A percentile compares a stretch with the other conserved stretches of the same genome.
Evolutionary conservation across 2,797 vertebrate genomes (phyloP).

Genomic region (Vipera ursinii): DNA sequence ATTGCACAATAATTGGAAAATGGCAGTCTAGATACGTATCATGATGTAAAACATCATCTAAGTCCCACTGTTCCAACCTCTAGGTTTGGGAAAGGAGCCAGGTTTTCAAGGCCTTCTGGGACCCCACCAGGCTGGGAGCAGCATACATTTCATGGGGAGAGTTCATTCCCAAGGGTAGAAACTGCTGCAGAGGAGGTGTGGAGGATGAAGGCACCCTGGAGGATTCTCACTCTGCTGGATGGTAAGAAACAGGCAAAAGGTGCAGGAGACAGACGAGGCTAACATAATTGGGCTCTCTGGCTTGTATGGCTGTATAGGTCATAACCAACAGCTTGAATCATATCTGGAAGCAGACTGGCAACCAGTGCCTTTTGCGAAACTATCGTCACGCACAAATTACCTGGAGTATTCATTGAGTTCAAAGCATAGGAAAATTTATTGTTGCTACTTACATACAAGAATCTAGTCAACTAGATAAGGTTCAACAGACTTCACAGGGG

Average conservation of each 20-base stretch:
- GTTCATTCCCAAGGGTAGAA: background rate
- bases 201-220: background rate
- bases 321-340: background rate
- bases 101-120: background rate
- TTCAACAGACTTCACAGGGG: background rate
- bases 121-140: background rate
- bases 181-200: background rate
- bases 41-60: background rate
- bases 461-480: no score
- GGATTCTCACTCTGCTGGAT: background rate
- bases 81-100: background rate
- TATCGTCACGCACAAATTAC: no score
- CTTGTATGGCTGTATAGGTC: background rate
- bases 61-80: background rate
- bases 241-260: background rate
- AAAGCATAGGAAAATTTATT: no score
- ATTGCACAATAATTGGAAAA: background rate
- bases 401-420: no score
- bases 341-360: background rate
- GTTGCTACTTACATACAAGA: no score
- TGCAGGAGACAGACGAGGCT: background rate
- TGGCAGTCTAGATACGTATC: background rate
- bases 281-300: background rate
- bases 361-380: background rate
- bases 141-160: background rate